Percentiles rank a stretch among this genome's conserved stretches.
Evolutionary conservation across 2,113 vertebrate genomes (phyloP).

Genomic region (Grus americana): DNA sequence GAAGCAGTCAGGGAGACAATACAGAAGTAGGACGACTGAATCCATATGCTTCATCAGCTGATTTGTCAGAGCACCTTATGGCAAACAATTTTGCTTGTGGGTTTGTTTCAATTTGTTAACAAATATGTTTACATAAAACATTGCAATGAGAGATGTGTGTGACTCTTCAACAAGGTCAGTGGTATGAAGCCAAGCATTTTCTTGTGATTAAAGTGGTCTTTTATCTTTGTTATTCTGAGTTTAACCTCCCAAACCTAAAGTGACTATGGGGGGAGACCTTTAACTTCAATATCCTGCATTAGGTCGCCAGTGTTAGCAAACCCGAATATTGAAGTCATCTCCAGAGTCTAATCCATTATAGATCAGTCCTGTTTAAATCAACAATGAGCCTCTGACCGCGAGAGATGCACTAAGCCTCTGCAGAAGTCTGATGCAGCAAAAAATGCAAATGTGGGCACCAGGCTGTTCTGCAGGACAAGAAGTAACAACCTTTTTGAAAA

Average conservation of each 20-base stretch:
- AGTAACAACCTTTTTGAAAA: neutral
- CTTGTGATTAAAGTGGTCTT: neutral
- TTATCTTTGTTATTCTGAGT: neutral
- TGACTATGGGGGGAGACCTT: neutral
- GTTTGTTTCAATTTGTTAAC: neutral
- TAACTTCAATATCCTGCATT: neutral
- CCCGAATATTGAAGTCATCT: neutral
- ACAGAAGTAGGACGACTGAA: neutral
- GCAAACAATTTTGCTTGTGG: neutral
- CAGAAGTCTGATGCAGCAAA: neutral
- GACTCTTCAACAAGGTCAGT: neutral
- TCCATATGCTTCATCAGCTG: slow-evolving; percentile 14
- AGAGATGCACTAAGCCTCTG: neutral
- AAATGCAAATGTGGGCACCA: neutral
- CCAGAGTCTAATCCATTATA: neutral
- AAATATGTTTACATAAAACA: neutral
- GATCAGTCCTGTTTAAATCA: neutral
- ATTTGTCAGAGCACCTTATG: neutral
- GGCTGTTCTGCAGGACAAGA: neutral
- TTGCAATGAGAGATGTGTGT: neutral
- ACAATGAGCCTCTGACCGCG: neutral
- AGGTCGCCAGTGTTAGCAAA: neutral
- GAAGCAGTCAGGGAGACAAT: neutral
- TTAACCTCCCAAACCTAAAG: neutral
- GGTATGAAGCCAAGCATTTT: neutral